Percentiles rank a stretch among this genome's conserved stretches.
phyloP scores from a whole-genome alignment of 2,797 vertebrate species.

The Perodicticus potto region DNA sequence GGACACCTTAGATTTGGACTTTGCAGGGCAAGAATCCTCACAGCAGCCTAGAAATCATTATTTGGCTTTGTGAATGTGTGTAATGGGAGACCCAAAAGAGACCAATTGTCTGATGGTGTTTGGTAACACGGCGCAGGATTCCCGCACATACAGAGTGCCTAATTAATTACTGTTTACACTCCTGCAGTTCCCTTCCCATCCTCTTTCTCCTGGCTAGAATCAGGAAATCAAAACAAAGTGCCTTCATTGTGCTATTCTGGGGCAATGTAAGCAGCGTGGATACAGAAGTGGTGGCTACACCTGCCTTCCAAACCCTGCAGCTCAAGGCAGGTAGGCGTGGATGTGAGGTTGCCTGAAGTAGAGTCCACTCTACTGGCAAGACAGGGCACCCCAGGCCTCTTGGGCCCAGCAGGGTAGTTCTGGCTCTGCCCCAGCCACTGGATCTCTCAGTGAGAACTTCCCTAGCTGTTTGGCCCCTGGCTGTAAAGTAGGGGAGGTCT shows the following conservation, averaged over 20 bases:
- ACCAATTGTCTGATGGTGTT: neutral
- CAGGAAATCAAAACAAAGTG: constrained; percentile 62
- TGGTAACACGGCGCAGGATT: neutral
- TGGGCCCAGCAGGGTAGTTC: neutral
- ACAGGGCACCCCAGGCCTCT: fast-evolving
- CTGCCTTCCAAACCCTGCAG: neutral
- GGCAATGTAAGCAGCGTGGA: neutral
- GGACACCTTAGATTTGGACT: neutral
- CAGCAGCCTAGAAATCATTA: neutral
- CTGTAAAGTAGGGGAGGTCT: neutral
- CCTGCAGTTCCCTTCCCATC: constrained; percentile 17
- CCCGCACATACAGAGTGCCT: neutral
- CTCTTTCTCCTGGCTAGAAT: constrained; percentile 59
- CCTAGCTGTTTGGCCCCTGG: neutral
- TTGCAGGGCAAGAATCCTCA: neutral
- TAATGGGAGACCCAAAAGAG: neutral
- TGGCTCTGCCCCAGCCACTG: neutral
- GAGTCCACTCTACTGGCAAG: neutral
- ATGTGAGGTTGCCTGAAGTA: fast-evolving
- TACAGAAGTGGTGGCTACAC: neutral
- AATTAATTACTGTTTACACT: constrained; percentile 72
- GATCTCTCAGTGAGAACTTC: neutral
- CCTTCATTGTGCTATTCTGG: constrained; percentile 29
- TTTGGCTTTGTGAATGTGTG: neutral
- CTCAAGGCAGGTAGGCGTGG: neutral